Percentiles rank a stretch among this genome's conserved stretches.
phyloP scores from a whole-genome alignment of 2,888 invertebrate species.

The Napeogenes inachia region DNA sequence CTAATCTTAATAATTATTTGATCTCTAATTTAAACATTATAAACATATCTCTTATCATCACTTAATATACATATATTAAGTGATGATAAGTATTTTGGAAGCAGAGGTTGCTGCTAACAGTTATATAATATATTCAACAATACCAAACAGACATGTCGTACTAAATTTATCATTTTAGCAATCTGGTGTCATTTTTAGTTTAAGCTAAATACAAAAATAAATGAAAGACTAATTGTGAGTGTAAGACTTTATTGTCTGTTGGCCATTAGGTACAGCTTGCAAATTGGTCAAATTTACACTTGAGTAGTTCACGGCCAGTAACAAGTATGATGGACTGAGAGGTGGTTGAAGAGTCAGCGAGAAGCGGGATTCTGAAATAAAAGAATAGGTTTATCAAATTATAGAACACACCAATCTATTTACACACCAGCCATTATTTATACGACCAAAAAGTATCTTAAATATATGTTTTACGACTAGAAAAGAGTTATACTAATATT shows the following conservation, averaged over 20 bases:
- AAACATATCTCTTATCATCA: no score
- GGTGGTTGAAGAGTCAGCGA: neutral
- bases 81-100: no score
- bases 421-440: no score
- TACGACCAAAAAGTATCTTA: no score
- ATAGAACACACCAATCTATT: no score
- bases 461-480: no score
- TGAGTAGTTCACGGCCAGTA: conserved; percentile 15
- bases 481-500: no score
- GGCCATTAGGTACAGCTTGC: conserved; percentile 25
- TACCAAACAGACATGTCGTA: neutral
- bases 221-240: conserved; percentile 25
- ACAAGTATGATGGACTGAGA: neutral
- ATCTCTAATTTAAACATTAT: no score
- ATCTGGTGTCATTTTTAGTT: conserved; percentile 8
- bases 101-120: no score
- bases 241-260: conserved; percentile 32
- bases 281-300: conserved; percentile 28
- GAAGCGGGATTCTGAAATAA: conserved; percentile 1
- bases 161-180: conserved; percentile 11
- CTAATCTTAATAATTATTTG: no score
- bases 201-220: conserved; percentile 22
- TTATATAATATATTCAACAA: no score
- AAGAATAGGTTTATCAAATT: neutral
- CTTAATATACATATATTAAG: no score